phyloP scores from a whole-genome alignment of 1,140 invertebrate species.

The Drosophila truncata region DNA sequence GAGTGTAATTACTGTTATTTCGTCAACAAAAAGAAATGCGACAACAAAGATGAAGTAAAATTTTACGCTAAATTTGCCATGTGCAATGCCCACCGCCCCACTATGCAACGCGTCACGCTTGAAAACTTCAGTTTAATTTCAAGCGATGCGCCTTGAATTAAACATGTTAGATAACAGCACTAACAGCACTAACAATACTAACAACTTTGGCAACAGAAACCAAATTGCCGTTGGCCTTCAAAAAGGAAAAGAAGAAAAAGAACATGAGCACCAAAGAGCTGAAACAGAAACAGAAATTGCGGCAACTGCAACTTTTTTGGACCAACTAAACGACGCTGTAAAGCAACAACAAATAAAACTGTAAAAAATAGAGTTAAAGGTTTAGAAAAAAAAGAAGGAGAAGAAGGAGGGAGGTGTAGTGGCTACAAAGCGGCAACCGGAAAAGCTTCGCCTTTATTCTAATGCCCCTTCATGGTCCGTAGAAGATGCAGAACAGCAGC shows the following conservation, averaged over 20 bases:
- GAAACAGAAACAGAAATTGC: slow-evolving; percentile 37
- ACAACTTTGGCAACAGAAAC: slow-evolving; percentile 30
- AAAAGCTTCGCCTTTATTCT: slow-evolving; percentile 76
- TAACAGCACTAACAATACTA: slow-evolving; percentile 37
- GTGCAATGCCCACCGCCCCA: slow-evolving; percentile 26
- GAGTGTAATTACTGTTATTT: slow-evolving; percentile 72
- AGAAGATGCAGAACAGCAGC: slow-evolving; percentile 36
- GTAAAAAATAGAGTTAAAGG: slow-evolving; percentile 13
- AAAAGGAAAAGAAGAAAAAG: slow-evolving; percentile 49
- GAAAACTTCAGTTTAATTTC: slow-evolving; percentile 71
- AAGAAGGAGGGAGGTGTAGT: slow-evolving; percentile 2
- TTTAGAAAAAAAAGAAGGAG: background rate
- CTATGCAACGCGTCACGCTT: slow-evolving; percentile 54
- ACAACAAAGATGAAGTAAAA: slow-evolving; percentile 54
- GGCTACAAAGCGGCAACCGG: slow-evolving; percentile 47
- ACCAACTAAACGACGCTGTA: slow-evolving; percentile 65
- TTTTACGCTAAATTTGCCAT: slow-evolving; percentile 78
- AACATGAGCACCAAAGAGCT: slow-evolving; percentile 18
- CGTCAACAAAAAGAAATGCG: slow-evolving; percentile 43
- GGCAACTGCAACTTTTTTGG: slow-evolving; percentile 67
- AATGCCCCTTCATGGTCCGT: slow-evolving; percentile 67
- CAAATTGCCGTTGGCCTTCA: slow-evolving; percentile 40
- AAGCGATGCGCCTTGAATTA: slow-evolving; percentile 76
- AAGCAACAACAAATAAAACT: slow-evolving; percentile 36
- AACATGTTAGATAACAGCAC: slow-evolving; percentile 79